Evolutionary conservation across 1,140 invertebrate genomes (phyloP).

Genomic region (Parapsyche elsis): DNA sequence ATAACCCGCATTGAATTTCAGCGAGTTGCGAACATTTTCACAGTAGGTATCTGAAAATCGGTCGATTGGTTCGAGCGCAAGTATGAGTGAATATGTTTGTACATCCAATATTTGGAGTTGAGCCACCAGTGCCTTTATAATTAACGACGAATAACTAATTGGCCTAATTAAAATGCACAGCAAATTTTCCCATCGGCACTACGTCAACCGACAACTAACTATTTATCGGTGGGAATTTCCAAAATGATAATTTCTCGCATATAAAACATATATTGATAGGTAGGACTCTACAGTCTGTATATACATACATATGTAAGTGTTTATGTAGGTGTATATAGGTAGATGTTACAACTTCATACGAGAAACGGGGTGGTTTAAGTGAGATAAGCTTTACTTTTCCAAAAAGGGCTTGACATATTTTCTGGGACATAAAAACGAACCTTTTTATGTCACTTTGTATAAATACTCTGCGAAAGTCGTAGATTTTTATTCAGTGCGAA

Average conservation of each 20-base stretch:
- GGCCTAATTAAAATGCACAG: neutral
- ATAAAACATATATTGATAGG: neutral
- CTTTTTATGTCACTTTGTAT: slow-evolving; percentile 37
- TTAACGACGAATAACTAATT: neutral
- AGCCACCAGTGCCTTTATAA: slow-evolving; percentile 12
- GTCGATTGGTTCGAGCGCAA: neutral
- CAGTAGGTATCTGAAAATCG: neutral
- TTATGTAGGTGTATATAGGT: neutral
- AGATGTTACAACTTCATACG: neutral
- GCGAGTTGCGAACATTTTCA: no score
- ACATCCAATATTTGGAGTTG: slow-evolving; percentile 8
- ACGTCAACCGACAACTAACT: slow-evolving; percentile 1
- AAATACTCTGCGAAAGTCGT: neutral
- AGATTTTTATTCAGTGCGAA: neutral
- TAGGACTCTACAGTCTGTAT: neutral
- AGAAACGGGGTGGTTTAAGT: slow-evolving; percentile 46
- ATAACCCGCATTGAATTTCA: no score
- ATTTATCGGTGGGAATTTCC: neutral
- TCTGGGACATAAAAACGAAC: slow-evolving; percentile 44
- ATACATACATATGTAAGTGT: neutral
- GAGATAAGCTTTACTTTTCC: slow-evolving; percentile 53
- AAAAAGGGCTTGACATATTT: slow-evolving; percentile 48
- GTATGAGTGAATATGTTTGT: neutral
- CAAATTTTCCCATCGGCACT: neutral
- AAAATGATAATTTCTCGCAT: neutral